Evolutionary conservation across 2,888 invertebrate genomes (phyloP), one percentile per base, ranked within the genome.

Genomic region (Callinectes sapidus): DNA sequence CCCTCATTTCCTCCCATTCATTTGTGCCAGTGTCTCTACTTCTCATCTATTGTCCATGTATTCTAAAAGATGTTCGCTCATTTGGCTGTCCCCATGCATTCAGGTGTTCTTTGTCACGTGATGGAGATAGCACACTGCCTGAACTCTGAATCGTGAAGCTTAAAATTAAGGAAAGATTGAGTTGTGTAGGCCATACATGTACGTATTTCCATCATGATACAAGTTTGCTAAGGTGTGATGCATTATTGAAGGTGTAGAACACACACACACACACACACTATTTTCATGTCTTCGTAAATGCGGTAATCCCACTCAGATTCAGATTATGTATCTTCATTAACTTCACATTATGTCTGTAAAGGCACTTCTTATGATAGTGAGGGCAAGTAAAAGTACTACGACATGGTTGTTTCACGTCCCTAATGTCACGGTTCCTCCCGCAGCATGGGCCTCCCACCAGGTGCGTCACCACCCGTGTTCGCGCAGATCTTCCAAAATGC

Each of bases 401-500:
- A 28, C 5, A 13, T 10, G 71, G 28, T 71, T 48, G 28, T 28
- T 77, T 28, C 14, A 13, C 18, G 10, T 6, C 81, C 14, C 39
- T 66, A 42, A 91, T 28, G 35, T 16, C 10, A 86, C n/a, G 18
- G 16, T 71, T 54, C 81, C 81, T 81, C 71, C 42, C 42, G 16
- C 93, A 94, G 94, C 55, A 91, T 94, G 90, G 94, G 94, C 61
- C 91, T 94, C n/a, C 94, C 94, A 95, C 92, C 94, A 16, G 94
- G 94, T 87, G 98, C 97, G 95, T 97, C 98, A 95, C 98, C 99
- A 93, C 99, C 99, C 95, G 98, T 99, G 95, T 98, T 99, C 96
- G 98, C 99, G 96, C 98, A 98, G 96, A 98, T 99, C 95, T 98
- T 98, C 96, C 98, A 98, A 96, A 98, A 98, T 96, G 98, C 98